A percentile compares a stretch with the other conserved stretches of the same genome.
phyloP scores from a whole-genome alignment of 2,113 vertebrate species.

The Thalassarche chlororhynchos region DNA sequence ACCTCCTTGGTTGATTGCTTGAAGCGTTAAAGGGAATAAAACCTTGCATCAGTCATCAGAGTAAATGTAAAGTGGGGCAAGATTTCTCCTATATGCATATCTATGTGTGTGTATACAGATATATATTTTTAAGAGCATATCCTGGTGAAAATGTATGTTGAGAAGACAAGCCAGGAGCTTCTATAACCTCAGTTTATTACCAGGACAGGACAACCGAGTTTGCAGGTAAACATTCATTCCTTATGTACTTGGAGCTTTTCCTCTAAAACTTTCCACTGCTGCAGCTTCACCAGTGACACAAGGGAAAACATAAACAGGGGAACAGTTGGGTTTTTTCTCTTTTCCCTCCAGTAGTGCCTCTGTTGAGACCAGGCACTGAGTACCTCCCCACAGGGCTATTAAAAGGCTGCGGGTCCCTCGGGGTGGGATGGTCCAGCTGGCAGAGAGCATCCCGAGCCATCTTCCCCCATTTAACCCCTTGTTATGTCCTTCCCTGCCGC shows the following conservation, averaged over 20 bases:
- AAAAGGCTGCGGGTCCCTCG: fast-evolving
- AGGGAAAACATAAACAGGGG: fast-evolving
- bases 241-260: not conserved
- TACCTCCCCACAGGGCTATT: fast-evolving
- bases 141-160: not conserved
- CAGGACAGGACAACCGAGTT: not conserved
- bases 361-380: not conserved
- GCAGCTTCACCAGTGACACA: not conserved
- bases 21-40: not conserved
- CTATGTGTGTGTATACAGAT: too few species aligned
- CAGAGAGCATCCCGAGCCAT: not conserved
- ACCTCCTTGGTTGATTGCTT: not conserved
- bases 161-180: not conserved
- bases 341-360: too few species aligned
- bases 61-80: not conserved
- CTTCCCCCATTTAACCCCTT: fast-evolving
- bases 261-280: not conserved
- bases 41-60: not conserved
- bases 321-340: fast-evolving
- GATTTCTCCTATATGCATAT: fast-evolving
- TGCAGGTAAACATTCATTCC: not conserved
- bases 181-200: not conserved
- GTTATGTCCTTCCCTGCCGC: fast-evolving
- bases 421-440: not conserved
- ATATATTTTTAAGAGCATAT: not conserved